Conservation (phyloP, 2,888 invertebrate species). For the Cryptocephalus moraei region DNA sequence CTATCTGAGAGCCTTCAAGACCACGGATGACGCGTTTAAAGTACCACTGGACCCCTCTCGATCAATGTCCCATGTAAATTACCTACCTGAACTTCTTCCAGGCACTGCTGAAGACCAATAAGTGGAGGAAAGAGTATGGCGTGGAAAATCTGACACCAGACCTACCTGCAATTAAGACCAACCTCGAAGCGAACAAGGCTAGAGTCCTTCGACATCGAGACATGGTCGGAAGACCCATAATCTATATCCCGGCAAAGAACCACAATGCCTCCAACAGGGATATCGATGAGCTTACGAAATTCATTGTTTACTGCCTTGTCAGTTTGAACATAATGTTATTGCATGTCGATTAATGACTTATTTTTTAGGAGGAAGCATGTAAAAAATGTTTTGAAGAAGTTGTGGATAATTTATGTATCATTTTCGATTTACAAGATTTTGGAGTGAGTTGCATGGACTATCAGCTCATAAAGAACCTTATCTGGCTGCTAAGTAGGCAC, state of each 20-base stretch:
- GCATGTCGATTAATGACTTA: conserved; percentile 5
- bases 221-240: conserved; percentile 60
- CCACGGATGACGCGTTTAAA: conserved; percentile 64
- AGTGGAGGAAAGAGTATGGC: conserved; percentile 67
- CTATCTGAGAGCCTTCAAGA: conserved; percentile 65
- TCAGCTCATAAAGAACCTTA: conserved; percentile 66
- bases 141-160: conserved; percentile 49
- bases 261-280: conserved; percentile 62
- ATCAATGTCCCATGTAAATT: too few species aligned
- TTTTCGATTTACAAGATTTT: conserved; percentile 67
- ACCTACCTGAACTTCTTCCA: conserved; percentile 31
- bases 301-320: conserved; percentile 67
- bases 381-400: conserved; percentile 71
- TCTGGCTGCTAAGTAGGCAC: conserved; percentile 66
- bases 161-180: conserved; percentile 44
- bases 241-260: conserved; percentile 70
- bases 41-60: conserved; percentile 36
- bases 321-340: conserved; percentile 21
- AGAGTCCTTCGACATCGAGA: conserved; percentile 62
- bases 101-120: conserved; percentile 70
- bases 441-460: conserved; percentile 72
- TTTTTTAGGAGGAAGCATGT: conserved; percentile 60
- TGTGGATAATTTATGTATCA: conserved; percentile 67
- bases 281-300: conserved; percentile 67
- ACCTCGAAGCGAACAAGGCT: conserved; percentile 51